Conservation (phyloP, 1,140 invertebrate species). For the Anoplolepis gracilipes region DNA sequence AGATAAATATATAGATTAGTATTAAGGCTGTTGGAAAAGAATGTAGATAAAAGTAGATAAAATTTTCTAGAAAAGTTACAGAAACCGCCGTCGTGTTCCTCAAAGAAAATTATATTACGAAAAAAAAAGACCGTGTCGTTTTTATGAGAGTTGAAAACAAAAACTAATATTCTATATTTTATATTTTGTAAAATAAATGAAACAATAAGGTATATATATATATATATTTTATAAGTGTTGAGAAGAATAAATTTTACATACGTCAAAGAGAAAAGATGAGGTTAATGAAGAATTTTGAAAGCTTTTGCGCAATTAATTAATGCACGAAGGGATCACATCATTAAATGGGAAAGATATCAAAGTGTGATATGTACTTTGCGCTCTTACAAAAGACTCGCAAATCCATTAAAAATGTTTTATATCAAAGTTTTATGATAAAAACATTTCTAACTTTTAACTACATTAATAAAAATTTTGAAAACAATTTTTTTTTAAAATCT, state of each 20-base stretch:
- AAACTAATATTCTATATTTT: not conserved
- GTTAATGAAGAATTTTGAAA: not conserved
- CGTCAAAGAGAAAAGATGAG: not conserved
- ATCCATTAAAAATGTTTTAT: too few relatives aligned
- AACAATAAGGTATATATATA: not conserved
- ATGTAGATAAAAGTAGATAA: not conserved
- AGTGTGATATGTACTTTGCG: not conserved
- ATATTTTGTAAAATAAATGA: not conserved
- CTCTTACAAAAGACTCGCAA: too few relatives aligned
- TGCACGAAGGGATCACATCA: not conserved
- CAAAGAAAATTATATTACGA: not conserved
- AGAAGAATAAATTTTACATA: not conserved
- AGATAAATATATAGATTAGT: conserved; percentile 4
- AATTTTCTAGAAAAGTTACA: not conserved
- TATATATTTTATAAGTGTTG: not conserved
- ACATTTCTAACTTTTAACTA: too few relatives aligned
- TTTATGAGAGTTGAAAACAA: not conserved
- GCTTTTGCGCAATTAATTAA: conserved; percentile 22
- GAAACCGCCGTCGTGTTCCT: not conserved
- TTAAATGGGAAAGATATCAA: conserved; percentile 23
- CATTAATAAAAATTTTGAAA: too few relatives aligned
- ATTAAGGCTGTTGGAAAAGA: not conserved
- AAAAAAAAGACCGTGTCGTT: not conserved
- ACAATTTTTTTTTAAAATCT: too few relatives aligned
- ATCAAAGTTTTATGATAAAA: too few relatives aligned